Evolutionary conservation across 64 coral and sea anemone species (phyloP).

Genomic region (Pocillopora damicornis): DNA sequence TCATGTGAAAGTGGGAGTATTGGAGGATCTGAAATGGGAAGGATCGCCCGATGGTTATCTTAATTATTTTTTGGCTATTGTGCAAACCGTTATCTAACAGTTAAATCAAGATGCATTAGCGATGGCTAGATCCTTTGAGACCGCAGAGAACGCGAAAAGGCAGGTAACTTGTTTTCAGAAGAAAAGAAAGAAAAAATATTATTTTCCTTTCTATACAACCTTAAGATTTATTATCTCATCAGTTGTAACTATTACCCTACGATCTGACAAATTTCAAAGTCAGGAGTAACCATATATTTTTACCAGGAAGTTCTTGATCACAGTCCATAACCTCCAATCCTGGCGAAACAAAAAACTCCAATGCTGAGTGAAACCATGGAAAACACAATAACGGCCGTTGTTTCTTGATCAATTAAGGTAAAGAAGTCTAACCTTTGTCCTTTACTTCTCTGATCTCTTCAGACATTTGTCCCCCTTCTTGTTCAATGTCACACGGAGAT

Average conservation of each 20-base stretch:
- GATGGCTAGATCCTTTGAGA: too few species aligned
- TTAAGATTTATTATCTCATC: too few species aligned
- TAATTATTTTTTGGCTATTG: too few species aligned
- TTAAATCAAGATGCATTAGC: too few species aligned
- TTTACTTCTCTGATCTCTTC: neutral
- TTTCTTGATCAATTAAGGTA: neutral
- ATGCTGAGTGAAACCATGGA: neutral
- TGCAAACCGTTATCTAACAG: too few species aligned
- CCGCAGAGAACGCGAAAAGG: too few species aligned
- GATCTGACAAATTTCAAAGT: neutral
- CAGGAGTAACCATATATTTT: neutral
- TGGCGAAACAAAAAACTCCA: neutral
- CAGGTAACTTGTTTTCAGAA: too few species aligned
- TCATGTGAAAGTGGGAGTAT: too few species aligned
- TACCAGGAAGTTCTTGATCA: constrained; percentile 5
- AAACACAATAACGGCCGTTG: neutral
- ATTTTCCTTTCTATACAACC: too few species aligned
- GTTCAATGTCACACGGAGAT: neutral
- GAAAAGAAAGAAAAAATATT: too few species aligned
- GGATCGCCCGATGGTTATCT: too few species aligned
- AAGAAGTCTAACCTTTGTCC: neutral
- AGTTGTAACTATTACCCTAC: neutral
- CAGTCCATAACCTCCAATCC: constrained; percentile 43
- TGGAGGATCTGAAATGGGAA: too few species aligned
- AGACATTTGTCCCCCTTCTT: neutral